These are phyloP conservation scores for Drosophila ercepeae DNA, from an alignment of 1,140 invertebrate genomes.

Conservation along the genomic window DNA sequence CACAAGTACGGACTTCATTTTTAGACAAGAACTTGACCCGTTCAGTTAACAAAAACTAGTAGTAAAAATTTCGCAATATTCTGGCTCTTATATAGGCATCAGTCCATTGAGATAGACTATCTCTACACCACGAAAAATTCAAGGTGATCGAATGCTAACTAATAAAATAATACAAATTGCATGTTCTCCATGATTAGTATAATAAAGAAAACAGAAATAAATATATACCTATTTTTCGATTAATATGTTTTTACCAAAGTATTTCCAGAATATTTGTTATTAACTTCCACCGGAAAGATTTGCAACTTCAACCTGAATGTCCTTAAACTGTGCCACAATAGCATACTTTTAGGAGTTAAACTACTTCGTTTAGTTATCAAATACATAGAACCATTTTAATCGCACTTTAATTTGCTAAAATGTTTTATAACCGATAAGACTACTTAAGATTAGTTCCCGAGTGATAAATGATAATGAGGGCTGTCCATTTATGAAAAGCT, in stretches of 20 bases:
- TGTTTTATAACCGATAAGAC: conserved; percentile 52
- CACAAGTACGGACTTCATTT: conserved; percentile 61
- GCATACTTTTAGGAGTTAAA: neutral
- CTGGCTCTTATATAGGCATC: conserved; percentile 53
- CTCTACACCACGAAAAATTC: neutral
- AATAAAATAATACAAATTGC: too few relatives aligned
- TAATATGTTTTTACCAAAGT: too few relatives aligned
- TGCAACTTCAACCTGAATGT: neutral
- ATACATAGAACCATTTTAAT: conserved; percentile 29
- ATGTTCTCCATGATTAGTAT: too few relatives aligned
- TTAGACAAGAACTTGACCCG: conserved; percentile 9
- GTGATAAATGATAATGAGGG: neutral
- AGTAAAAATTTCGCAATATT: neutral
- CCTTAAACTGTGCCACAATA: neutral
- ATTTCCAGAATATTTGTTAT: too few relatives aligned
- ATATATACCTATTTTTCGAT: too few relatives aligned
- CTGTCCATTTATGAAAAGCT: conserved; percentile 6
- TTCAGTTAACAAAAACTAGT: conserved; percentile 12
- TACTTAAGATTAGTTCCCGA: conserved; percentile 49
- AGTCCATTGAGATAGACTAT: conserved; percentile 41
- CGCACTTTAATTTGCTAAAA: conserved; percentile 49
- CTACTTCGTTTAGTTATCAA: too few relatives aligned
- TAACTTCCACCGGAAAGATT: too few relatives aligned
- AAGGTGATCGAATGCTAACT: neutral
- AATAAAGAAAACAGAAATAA: too few relatives aligned